Evolutionary conservation across 23 tunicate genomes (phyloP).

Genomic region (Aplidium turbinatum): DNA sequence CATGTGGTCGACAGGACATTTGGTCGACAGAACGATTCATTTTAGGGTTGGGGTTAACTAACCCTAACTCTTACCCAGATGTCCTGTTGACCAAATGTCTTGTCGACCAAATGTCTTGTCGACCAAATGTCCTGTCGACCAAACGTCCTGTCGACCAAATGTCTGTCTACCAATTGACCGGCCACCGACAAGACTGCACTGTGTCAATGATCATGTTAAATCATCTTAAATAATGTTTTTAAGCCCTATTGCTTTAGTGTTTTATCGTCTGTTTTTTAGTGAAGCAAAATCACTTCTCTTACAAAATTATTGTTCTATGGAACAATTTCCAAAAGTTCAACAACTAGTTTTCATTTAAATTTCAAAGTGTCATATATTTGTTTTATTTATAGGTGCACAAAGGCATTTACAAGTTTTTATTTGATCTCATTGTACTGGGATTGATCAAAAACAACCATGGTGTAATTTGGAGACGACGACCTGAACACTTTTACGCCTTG

Average conservation of each 20-base stretch:
- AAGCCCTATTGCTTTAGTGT: not conserved
- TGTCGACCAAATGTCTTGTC: too few species aligned
- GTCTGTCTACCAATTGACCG: too few species aligned
- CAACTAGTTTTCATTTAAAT: not conserved
- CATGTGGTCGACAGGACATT: too few species aligned
- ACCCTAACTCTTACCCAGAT: too few species aligned
- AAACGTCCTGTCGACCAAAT: too few species aligned
- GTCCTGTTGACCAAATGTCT: too few species aligned
- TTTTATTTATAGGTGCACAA: constrained; percentile 16
- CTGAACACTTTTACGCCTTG: constrained; percentile 41
- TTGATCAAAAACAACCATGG: constrained; percentile 40
- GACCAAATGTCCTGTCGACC: too few species aligned
- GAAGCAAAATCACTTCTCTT: not conserved
- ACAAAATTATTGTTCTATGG: not conserved
- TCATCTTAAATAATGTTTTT: too few species aligned
- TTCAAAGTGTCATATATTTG: not conserved
- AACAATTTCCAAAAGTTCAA: not conserved
- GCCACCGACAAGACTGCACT: too few species aligned
- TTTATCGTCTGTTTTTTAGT: not conserved
- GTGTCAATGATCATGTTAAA: too few species aligned
- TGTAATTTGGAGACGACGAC: constrained; percentile 42
- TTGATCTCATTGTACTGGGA: constrained; percentile 56
- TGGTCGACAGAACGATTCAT: too few species aligned
- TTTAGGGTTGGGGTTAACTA: too few species aligned
- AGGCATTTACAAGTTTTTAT: constrained; percentile 17